These are phyloP conservation scores for Corythornis cristatus DNA, from an alignment of 2,113 vertebrate species.

Conservation along the genomic window DNA sequence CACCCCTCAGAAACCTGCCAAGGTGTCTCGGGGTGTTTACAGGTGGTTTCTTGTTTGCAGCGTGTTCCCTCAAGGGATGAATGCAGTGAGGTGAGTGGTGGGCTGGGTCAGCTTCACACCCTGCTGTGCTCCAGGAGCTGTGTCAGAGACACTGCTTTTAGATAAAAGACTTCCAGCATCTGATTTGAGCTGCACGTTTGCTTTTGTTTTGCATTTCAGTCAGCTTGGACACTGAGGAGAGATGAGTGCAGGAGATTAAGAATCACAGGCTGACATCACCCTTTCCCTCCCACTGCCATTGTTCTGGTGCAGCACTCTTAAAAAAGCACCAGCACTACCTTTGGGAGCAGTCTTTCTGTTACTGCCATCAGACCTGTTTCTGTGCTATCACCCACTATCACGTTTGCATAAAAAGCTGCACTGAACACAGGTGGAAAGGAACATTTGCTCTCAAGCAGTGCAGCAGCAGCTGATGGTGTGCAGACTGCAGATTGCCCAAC, in stretches of 20 bases:
- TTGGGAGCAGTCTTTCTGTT: background rate
- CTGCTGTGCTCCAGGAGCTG: background rate
- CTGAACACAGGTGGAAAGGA: background rate
- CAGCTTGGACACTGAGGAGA: constrained; percentile 18
- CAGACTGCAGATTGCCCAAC: background rate
- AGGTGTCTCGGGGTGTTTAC: background rate
- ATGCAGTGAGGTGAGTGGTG: accelerated
- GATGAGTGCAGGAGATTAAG: background rate
- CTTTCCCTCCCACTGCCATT: background rate
- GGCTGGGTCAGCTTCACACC: background rate
- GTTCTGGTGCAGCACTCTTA: background rate
- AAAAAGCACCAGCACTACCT: background rate
- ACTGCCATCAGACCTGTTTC: constrained; percentile 1
- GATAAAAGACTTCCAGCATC: background rate
- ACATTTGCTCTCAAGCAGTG: background rate
- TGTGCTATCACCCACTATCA: background rate
- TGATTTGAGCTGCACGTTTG: background rate
- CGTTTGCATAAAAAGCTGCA: background rate
- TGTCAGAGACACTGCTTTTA: background rate
- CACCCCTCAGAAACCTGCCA: background rate
- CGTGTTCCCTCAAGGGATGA: background rate
- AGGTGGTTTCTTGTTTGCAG: background rate
- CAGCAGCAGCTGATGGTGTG: background rate
- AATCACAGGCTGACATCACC: constrained; percentile 15
- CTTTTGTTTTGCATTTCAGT: constrained; percentile 1